A percentile compares a stretch with the other conserved stretches of the same genome.
Conservation (phyloP, 2,888 invertebrate species). For the Micoletzkya japonica region DNA sequence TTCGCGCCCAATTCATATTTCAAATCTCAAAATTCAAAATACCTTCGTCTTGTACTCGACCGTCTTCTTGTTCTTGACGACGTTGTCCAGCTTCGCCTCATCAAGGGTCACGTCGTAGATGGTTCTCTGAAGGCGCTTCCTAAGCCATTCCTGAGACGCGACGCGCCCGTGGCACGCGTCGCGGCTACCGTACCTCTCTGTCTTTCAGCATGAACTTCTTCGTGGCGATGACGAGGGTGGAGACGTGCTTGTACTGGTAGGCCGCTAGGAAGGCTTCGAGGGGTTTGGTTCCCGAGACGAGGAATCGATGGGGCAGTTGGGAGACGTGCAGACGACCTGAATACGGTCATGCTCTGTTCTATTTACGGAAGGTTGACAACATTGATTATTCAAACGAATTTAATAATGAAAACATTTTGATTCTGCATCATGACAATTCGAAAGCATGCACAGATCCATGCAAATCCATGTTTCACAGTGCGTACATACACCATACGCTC, state of each 20-base stretch:
- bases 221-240: slow-evolving; percentile 36
- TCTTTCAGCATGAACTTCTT: slow-evolving; percentile 7
- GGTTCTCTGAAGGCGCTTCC: slow-evolving; percentile 27
- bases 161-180: background rate
- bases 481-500: no score
- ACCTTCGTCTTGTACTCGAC: slow-evolving; percentile 35
- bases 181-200: slow-evolving; percentile 24
- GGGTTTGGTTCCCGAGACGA: slow-evolving; percentile 27
- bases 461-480: background rate
- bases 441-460: no score
- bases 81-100: slow-evolving; percentile 33
- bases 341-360: background rate
- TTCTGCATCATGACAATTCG: no score
- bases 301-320: slow-evolving; percentile 35
- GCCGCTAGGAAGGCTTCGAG: slow-evolving; percentile 34
- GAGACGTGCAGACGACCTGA: slow-evolving; percentile 43
- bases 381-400: no score
- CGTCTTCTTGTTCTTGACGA: slow-evolving; percentile 29
- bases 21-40: background rate
- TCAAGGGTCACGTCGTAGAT: slow-evolving; percentile 39
- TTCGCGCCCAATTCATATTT: background rate
- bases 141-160: background rate
- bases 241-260: slow-evolving; percentile 31
- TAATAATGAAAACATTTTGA: no score
- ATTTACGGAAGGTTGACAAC: no score